Percentiles rank a stretch among this genome's conserved stretches.
Conservation (phyloP, 1,140 invertebrate genomes). For the Drosophila jambulina region DNA sequence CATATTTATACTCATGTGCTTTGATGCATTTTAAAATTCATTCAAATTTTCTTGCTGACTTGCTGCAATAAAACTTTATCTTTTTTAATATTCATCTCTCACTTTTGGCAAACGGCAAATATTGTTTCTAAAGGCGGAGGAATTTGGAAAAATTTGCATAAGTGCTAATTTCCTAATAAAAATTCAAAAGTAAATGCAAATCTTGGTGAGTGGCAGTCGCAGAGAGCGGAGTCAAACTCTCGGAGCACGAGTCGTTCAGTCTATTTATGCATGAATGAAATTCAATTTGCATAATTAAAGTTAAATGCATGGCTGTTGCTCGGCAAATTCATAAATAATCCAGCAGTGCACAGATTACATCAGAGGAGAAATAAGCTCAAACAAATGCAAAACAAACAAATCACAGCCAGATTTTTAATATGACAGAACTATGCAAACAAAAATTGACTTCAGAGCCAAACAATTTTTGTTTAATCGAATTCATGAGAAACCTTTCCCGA, state of each 20-base stretch:
- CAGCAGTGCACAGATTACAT: conserved; percentile 31
- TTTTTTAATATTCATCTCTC: conserved; percentile 39
- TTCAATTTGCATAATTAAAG: conserved; percentile 79
- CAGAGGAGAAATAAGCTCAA: conserved; percentile 20
- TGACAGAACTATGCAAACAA: conserved; percentile 41
- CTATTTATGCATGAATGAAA: conserved; percentile 73
- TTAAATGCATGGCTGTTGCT: conserved; percentile 62
- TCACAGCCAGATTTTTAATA: conserved; percentile 31
- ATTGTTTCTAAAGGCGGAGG: conserved; percentile 17
- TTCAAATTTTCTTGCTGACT: conserved; percentile 40
- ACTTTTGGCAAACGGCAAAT: conserved; percentile 52
- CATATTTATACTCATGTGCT: conserved; percentile 44
- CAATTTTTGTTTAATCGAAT: not conserved
- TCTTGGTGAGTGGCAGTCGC: conserved; percentile 18
- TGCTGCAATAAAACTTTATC: conserved; percentile 15
- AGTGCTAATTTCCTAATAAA: conserved; percentile 76
- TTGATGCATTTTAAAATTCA: conserved; percentile 38
- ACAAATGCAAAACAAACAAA: conserved; percentile 52
- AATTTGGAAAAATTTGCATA: conserved; percentile 58
- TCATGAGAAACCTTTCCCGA: not conserved
- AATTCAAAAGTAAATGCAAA: conserved; percentile 78
- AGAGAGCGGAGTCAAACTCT: conserved; percentile 26
- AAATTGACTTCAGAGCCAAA: conserved; percentile 23
- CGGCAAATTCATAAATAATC: conserved; percentile 52
- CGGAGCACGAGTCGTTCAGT: conserved; percentile 32